phyloP scores from a whole-genome alignment of 1,140 invertebrate genomes.

The Aphidius gifuensis region DNA sequence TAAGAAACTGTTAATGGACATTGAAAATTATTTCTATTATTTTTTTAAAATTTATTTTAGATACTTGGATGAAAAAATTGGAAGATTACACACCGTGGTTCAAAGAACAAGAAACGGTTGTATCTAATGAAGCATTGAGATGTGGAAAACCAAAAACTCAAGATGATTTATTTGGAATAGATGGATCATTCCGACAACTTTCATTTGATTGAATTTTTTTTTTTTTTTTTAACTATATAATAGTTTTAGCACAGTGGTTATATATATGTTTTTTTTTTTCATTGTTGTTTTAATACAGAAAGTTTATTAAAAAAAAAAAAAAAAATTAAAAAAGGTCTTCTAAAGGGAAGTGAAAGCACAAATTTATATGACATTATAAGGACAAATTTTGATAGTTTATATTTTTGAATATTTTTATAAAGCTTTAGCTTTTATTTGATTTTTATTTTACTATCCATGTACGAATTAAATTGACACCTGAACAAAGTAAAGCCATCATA shows the following conservation, averaged over 20 bases:
- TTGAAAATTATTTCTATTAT: conserved; percentile 13
- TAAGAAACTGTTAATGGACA: conserved; percentile 3
- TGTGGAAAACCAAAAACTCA: conserved; percentile 75
- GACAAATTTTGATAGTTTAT: too few species aligned
- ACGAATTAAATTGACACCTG: too few species aligned
- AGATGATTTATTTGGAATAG: conserved; percentile 77
- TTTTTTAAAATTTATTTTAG: conserved; percentile 47
- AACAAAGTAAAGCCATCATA: too few species aligned
- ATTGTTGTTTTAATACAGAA: background rate
- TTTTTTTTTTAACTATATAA: conserved; percentile 7
- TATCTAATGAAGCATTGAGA: conserved; percentile 71
- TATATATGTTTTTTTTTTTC: background rate
- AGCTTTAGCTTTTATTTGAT: too few species aligned
- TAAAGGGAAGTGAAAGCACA: too few species aligned
- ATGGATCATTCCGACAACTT: conserved; percentile 77
- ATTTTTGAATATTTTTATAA: too few species aligned
- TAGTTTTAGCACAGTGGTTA: background rate
- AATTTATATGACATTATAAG: too few species aligned
- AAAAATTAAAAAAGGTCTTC: too few species aligned
- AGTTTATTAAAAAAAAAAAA: background rate
- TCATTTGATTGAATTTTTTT: conserved; percentile 63
- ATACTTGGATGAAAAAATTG: conserved; percentile 71
- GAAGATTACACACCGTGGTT: conserved; percentile 75
- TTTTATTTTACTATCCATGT: too few species aligned
- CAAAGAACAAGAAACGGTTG: conserved; percentile 66